phyloP scores from a whole-genome alignment of 2,888 invertebrate species.

The Epirrhoe tristata region DNA sequence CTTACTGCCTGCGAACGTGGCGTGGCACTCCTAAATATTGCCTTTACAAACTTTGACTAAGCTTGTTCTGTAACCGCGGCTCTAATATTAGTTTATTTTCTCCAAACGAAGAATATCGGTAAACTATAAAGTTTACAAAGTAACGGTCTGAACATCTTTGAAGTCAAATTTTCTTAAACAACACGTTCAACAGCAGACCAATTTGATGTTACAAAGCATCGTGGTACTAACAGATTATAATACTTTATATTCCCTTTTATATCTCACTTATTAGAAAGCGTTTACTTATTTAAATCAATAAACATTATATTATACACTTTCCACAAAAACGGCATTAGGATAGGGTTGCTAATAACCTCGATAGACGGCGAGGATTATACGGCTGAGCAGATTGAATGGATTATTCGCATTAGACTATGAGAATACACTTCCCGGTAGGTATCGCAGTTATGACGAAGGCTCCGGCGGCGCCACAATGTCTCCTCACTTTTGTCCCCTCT shows the following conservation, averaged over 20 bases:
- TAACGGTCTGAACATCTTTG: slow-evolving; percentile 8
- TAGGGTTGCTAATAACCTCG: slow-evolving; percentile 27
- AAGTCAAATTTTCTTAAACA: slow-evolving; percentile 12
- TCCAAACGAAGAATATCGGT: slow-evolving; percentile 41
- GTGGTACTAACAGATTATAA: neutral
- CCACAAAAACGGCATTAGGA: slow-evolving; percentile 21
- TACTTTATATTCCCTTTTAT: neutral
- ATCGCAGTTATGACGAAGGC: slow-evolving; percentile 69
- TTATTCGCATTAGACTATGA: slow-evolving; percentile 49
- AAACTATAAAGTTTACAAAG: slow-evolving; percentile 5
- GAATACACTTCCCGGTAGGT: slow-evolving; percentile 51
- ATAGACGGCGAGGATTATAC: slow-evolving; percentile 14
- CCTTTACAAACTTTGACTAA: slow-evolving; percentile 47
- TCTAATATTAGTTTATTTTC: slow-evolving; percentile 63
- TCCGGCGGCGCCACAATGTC: slow-evolving; percentile 80
- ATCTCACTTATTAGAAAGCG: neutral
- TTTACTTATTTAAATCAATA: neutral
- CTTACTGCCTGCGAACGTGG: slow-evolving; percentile 37
- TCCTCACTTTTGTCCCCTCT: slow-evolving; percentile 82
- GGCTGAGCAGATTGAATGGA: slow-evolving; percentile 29
- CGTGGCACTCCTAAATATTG: slow-evolving; percentile 24
- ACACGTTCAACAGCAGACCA: slow-evolving; percentile 7
- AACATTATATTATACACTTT: slow-evolving; percentile 2
- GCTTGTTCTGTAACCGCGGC: slow-evolving; percentile 52
- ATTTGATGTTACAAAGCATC: neutral